phyloP scores from a whole-genome alignment of 1,140 invertebrate genomes.

The Cotesia chilonis region DNA sequence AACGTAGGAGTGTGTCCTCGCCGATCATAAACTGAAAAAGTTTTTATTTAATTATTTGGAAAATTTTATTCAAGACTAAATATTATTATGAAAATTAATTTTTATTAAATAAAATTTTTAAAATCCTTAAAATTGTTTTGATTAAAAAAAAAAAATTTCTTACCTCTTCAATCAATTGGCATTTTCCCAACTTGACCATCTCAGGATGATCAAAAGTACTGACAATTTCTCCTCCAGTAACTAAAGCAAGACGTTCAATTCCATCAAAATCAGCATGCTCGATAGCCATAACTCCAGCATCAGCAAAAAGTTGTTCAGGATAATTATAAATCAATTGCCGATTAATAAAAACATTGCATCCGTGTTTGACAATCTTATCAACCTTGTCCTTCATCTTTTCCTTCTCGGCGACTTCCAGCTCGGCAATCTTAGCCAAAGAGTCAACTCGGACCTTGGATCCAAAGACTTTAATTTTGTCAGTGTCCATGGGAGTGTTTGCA shows the following conservation, averaged over 20 bases:
- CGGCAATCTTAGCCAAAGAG: conserved; percentile 97
- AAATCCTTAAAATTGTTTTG: too few relatives aligned
- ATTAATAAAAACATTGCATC: conserved; percentile 99
- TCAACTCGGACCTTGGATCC: conserved; percentile 97
- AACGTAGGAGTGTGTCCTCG: conserved; percentile 94
- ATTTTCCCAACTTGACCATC: conserved; percentile 90
- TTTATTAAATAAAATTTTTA: too few relatives aligned
- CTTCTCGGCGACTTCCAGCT: conserved; percentile 97
- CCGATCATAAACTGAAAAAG: conserved; percentile 88
- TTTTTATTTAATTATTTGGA: conserved; percentile 1
- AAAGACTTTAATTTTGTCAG: conserved; percentile 99
- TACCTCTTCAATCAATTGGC: conserved; percentile 94
- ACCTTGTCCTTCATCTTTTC: conserved; percentile 99
- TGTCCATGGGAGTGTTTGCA: conserved; percentile 99
- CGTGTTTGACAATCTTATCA: conserved; percentile 94
- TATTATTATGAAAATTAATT: too few relatives aligned
- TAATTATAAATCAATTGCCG: conserved; percentile 99
- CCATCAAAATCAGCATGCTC: conserved; percentile 99
- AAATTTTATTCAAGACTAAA: background rate
- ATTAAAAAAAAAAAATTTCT: conserved; percentile 30
- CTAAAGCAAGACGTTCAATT: conserved; percentile 95
- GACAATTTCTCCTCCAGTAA: conserved; percentile 98
- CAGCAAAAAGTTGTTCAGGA: conserved; percentile 98
- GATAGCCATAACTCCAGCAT: conserved; percentile 98
- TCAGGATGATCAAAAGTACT: conserved; percentile 98